Evolutionary conservation across 2,113 vertebrate genomes (phyloP).

Genomic region (Steatornis caripensis): DNA sequence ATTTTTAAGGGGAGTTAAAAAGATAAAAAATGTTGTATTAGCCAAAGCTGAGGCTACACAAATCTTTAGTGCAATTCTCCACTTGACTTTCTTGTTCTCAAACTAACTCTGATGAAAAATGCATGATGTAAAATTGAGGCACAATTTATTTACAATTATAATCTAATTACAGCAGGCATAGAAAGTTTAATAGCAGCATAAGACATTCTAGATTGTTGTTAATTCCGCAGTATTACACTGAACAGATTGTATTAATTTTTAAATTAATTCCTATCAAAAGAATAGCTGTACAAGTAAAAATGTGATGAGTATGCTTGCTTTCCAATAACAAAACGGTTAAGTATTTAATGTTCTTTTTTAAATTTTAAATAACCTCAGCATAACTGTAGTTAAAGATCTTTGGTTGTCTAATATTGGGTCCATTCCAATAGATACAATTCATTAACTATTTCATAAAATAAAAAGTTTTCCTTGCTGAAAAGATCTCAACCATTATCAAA

Average conservation of each 20-base stretch:
- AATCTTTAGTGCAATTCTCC: not conserved
- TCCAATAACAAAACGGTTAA: not conserved
- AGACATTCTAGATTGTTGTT: not conserved
- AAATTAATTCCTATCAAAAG: slow-evolving; percentile 13
- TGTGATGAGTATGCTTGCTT: not conserved
- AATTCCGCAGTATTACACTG: not conserved
- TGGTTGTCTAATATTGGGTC: not conserved
- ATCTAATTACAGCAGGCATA: slow-evolving; percentile 5
- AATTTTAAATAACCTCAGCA: not conserved
- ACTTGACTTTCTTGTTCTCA: not conserved
- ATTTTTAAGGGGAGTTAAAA: not conserved
- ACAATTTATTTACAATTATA: slow-evolving; percentile 39
- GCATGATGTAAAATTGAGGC: slow-evolving; percentile 5
- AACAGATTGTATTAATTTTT: not conserved
- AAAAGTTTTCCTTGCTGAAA: not conserved
- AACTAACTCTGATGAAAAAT: slow-evolving; percentile 40
- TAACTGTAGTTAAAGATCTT: not conserved
- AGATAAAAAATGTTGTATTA: not conserved
- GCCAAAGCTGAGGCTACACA: not conserved
- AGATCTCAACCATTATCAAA: not conserved
- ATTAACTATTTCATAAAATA: not conserved
- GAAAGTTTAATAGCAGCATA: not conserved
- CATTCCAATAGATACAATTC: not conserved
- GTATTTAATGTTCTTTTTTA: not conserved
- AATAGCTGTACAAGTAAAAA: not conserved